These are phyloP conservation scores for Lepidocolaptes lacrymiger DNA, from an alignment of 2,797 vertebrate genomes.

Conservation along the genomic window DNA sequence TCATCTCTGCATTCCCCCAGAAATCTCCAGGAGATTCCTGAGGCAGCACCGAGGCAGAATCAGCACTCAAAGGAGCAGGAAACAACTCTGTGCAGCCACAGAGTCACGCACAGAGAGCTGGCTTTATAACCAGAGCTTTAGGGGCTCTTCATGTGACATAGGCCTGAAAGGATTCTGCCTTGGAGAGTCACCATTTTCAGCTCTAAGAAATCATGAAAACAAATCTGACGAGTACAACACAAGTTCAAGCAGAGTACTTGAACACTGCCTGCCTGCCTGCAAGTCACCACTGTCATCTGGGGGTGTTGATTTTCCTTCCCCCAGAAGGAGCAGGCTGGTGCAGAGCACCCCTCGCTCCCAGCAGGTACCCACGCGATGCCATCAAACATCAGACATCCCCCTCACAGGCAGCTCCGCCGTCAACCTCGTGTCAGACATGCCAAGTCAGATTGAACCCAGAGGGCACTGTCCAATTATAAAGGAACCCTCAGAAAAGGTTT, in stretches of 20 bases:
- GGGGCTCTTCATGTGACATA: neutral
- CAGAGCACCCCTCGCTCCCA: neutral
- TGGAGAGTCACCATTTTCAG: neutral
- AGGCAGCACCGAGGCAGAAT: accelerated
- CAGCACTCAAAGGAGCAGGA: neutral
- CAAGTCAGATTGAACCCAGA: neutral
- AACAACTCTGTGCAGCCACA: accelerated
- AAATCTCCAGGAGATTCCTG: neutral
- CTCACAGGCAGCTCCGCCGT: neutral
- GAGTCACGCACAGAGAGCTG: neutral
- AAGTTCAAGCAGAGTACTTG: neutral
- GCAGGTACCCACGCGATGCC: neutral
- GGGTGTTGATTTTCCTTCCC: neutral
- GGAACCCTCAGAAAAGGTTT: conserved; percentile 27
- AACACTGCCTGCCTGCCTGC: neutral
- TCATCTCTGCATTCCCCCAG: neutral
- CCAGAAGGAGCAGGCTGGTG: neutral
- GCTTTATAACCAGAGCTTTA: neutral
- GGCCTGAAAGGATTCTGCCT: neutral
- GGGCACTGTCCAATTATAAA: conserved; percentile 27
- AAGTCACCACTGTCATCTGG: accelerated
- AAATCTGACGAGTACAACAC: accelerated
- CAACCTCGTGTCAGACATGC: neutral
- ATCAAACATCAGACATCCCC: neutral
- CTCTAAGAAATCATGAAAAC: neutral